A percentile compares a stretch with the other conserved stretches of the same genome.
phyloP scores from a whole-genome alignment of 1,140 invertebrate species.

The Drosophila teissieri region DNA sequence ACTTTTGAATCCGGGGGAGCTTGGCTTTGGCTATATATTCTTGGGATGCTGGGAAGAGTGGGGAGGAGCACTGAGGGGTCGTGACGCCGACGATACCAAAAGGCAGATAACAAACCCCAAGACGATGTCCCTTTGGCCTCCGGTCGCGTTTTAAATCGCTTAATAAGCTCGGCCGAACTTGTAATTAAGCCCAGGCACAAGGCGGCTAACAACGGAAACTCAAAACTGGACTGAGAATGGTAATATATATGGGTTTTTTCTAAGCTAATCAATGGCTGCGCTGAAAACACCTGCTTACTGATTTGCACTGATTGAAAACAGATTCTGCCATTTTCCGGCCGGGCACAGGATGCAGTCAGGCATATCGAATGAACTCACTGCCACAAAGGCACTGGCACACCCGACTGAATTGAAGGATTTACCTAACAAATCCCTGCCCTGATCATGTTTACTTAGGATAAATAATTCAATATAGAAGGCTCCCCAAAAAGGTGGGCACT shows the following conservation, averaged over 20 bases:
- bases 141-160: conserved; percentile 64
- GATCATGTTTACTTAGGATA: conserved; percentile 81
- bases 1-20: conserved; percentile 5
- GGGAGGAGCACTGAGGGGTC: too few species aligned
- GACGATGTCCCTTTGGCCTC: conserved; percentile 45
- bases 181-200: conserved; percentile 64
- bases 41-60: not conserved
- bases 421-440: conserved; percentile 68
- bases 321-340: conserved; percentile 7
- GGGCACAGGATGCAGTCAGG: conserved; percentile 34
- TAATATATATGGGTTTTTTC: too few species aligned
- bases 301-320: conserved; percentile 67
- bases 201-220: not conserved
- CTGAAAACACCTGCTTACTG: conserved; percentile 38
- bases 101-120: conserved; percentile 41
- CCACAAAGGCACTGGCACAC: conserved; percentile 20
- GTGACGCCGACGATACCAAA: conserved; percentile 55
- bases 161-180: conserved; percentile 61
- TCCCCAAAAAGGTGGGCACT: conserved; percentile 37
- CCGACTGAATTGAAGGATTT: conserved; percentile 70
- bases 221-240: not conserved
- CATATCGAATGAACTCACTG: conserved; percentile 31
- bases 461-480: conserved; percentile 77
- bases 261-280: too few species aligned
- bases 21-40: too few species aligned